Conservation (phyloP, 2,797 vertebrate genomes). For the Agapornis canus region DNA sequence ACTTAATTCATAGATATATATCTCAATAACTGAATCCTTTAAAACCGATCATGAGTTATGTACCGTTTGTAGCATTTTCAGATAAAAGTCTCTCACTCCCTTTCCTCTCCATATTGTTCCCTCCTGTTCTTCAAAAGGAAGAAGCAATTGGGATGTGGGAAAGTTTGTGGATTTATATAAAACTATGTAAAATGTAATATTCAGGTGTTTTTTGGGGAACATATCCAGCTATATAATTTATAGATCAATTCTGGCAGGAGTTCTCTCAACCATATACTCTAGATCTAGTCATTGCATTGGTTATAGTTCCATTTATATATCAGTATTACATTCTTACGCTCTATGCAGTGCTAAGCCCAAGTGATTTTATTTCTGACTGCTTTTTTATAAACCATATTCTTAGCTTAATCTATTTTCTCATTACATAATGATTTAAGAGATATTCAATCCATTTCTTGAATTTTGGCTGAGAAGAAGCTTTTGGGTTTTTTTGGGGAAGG, state of each 20-base stretch:
- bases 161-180: not conserved
- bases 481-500: not conserved
- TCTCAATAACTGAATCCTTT: not conserved
- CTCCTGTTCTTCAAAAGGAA: not conserved
- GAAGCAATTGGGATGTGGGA: not conserved
- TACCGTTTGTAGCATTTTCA: not conserved
- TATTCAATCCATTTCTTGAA: not conserved
- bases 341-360: not conserved
- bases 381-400: not conserved
- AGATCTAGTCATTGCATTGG: not conserved
- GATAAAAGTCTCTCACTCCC: not conserved
- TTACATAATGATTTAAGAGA: not conserved
- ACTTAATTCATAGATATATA: not conserved
- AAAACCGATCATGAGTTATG: not conserved
- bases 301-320: not conserved
- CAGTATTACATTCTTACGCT: not conserved
- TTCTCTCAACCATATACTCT: not conserved
- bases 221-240: not conserved
- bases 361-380: not conserved
- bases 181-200: not conserved
- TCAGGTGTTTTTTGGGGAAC: not conserved
- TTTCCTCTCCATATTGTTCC: not conserved
- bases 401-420: not conserved
- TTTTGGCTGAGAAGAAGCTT: not conserved
- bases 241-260: not conserved